Percentiles rank a stretch among this genome's conserved stretches.
Conservation (phyloP, 2,888 invertebrate species). For the Thyatira batis region DNA sequence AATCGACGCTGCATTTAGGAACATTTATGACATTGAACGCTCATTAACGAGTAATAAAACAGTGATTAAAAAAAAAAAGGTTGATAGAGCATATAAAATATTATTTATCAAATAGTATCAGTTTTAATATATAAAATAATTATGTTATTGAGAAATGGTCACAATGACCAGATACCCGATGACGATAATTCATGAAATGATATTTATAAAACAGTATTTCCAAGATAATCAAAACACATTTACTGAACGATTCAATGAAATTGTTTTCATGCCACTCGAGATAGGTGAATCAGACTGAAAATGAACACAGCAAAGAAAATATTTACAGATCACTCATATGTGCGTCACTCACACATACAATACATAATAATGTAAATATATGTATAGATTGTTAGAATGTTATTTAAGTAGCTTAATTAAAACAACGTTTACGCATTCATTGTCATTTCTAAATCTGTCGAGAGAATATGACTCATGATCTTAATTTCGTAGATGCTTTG, state of each 20-base stretch:
- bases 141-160: neutral
- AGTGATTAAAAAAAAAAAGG: neutral
- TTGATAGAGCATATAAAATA: neutral
- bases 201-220: too few species aligned
- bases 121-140: too few species aligned
- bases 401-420: neutral
- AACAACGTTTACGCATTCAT: neutral
- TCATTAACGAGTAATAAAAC: neutral
- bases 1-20: neutral
- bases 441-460: neutral
- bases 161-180: too few species aligned
- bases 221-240: neutral
- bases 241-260: slow-evolving; percentile 14
- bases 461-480: neutral
- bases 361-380: neutral
- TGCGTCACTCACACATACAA: slow-evolving; percentile 5
- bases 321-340: slow-evolving; percentile 26
- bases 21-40: neutral
- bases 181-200: too few species aligned
- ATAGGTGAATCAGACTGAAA: slow-evolving; percentile 21
- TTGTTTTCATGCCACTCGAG: slow-evolving; percentile 19
- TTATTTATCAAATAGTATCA: too few species aligned
- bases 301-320: slow-evolving; percentile 23
- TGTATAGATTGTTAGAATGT: neutral
- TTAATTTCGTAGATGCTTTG: neutral